Evolutionary conservation across 2,888 invertebrate genomes (phyloP), one percentile per base, ranked within the genome.

Genomic region (Dendrolimus houi): DNA sequence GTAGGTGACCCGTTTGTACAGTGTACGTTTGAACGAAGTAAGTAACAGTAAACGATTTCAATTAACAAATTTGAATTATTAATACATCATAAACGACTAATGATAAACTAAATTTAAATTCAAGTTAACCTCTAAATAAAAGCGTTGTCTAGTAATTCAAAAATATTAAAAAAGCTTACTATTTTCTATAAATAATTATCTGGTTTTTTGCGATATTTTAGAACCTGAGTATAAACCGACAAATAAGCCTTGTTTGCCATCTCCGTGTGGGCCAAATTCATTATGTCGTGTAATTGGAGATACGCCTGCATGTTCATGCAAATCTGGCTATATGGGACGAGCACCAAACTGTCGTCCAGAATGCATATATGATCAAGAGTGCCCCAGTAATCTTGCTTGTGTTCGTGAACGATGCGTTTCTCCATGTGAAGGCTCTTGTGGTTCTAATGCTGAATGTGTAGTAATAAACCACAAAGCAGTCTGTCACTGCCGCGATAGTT

Each of bases 271-370:
- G 57, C 94, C 95, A 29, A 94, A 96, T 81, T 95, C 96, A 41
- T 94, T 95, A 83, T 97, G 97, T 84, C 93, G 94, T 67, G 92
- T 94, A 56, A 92, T 95, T 62, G 94, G 95, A 64, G 94, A 94
- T 70, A 94, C 94, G 65, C 93, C 96, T 29, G 95, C 95, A 54
- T 97, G 97, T 77, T 95, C 96, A 60, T 97, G 96, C 79, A 85
- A 94, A 69, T 91, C 93, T 55, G 94, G 95, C 74, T 96, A 95
- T 77, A 92, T 96, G 59, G 97, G 97, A 55, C 92, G 96, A 71
- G 93, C 97, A 54, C 96, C 96, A 52, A 95, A 96, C 79, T 97
- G 97, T 76, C 93, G 96, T 55, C 96, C 96, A 40, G 96, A 96
- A 91, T 97, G 97, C 84, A 93, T 94, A 54, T 95, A 95, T 68